phyloP scores from a whole-genome alignment of 2,113 vertebrate species.

The Caranx melampygus region DNA sequence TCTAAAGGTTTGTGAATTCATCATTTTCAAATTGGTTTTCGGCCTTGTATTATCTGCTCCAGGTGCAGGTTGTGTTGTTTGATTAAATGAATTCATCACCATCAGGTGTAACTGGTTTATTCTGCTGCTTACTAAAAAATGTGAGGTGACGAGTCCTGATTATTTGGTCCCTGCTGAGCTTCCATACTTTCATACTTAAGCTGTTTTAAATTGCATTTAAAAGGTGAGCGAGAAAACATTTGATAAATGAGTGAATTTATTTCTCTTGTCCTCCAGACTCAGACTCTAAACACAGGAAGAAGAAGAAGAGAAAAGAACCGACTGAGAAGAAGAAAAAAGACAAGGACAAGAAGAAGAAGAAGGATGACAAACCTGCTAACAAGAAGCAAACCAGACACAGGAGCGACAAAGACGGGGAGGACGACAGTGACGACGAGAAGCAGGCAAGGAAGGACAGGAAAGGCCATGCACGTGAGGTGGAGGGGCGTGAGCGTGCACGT shows the following conservation, averaged over 20 bases:
- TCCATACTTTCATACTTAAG: background rate
- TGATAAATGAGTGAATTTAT: background rate
- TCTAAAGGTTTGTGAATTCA: too few species aligned
- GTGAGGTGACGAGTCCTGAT: background rate
- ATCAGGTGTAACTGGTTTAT: background rate
- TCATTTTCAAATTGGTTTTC: background rate
- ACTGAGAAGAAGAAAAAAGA: conserved; percentile 49
- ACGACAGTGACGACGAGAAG: conserved; percentile 25
- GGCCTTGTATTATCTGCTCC: background rate
- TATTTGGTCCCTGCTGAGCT: too few species aligned
- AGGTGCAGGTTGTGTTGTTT: background rate
- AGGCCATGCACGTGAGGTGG: background rate
- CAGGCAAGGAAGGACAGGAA: conserved; percentile 40
- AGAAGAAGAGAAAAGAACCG: conserved; percentile 63
- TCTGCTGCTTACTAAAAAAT: background rate
- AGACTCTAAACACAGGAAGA: conserved; percentile 65
- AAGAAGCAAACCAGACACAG: conserved; percentile 41
- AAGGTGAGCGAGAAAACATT: background rate
- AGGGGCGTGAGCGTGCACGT: conserved; percentile 8
- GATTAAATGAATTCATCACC: background rate
- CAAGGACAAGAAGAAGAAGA: conserved; percentile 31
- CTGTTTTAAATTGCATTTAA: background rate
- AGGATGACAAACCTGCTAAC: conserved; percentile 34
- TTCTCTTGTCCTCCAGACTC: conserved; percentile 58
- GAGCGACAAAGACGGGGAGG: background rate